Base-by-base conservation (phyloP, 2,797 vertebrate genomes). In the Peromyscus nudipes region DNA sequence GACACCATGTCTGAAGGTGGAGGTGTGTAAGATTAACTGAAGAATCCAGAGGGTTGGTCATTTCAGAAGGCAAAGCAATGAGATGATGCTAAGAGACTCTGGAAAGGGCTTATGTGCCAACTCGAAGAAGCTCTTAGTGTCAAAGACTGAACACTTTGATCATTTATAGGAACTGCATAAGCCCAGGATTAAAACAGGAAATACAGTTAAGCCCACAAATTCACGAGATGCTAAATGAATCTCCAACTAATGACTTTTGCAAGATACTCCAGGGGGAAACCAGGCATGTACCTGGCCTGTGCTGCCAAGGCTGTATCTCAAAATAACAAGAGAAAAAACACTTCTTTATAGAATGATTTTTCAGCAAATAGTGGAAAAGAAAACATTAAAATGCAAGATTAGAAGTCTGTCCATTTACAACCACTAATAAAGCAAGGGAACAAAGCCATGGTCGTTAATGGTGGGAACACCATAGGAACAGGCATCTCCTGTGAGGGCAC, bases 261-360 rank as follows among this genome's bases (percentile, higher is more conserved):
- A 90, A 90, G 43, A 79, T 60, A 16, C 27, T 65, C 37, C 71
- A 11, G 37, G 77, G 12, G 23, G 12, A 60, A 57, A 86, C 65
- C 62, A 71, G 89, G 49, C 71, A 76, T 25, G 11, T 84, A 64
- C 75, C 40, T 64, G 86, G 37, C n/a, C 60, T 76, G 46, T n/a
- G 60, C 3, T 37, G 23, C 64, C 71, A 91, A 65, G 88, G 12
- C 27, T 65, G 4, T 60, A 49, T 57, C 43, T 81, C 37, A 91
- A 86, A 91, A 55, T 69, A 64, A 81, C 31, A 92, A 82, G 83
- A 77, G 6, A 17, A 29, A 21, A 86, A 92, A 16, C 65, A 57
- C 57, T 82, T 92, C 49, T 85, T 93, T 64, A 89, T 43, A 86
- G 3, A 89, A 89, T 86, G 73, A 96, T 31, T 85, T 37, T 94